phyloP scores from a whole-genome alignment of 2,888 invertebrate genomes.

The Aphelenchoides bicaudatus region DNA sequence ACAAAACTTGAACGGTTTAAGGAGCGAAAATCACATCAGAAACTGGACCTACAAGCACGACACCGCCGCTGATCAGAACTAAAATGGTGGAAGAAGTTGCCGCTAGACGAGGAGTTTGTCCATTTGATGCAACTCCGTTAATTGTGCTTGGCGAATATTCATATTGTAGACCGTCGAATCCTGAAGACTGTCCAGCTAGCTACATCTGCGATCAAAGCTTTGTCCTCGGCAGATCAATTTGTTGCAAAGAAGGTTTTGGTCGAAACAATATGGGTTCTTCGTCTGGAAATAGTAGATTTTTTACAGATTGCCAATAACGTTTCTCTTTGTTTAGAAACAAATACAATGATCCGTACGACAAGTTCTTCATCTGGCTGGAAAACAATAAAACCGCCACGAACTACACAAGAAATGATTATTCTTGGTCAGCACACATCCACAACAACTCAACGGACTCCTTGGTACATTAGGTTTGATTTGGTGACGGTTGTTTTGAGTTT shows the following conservation, averaged over 20 bases:
- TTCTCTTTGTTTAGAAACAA: not conserved
- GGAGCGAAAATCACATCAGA: too few relatives aligned
- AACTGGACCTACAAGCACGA: too few relatives aligned
- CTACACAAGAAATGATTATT: constrained; percentile 26
- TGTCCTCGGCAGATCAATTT: constrained; percentile 52
- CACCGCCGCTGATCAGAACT: too few relatives aligned
- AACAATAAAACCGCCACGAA: constrained; percentile 47
- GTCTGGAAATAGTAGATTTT: not conserved
- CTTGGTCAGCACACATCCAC: constrained; percentile 20
- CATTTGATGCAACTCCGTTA: constrained; percentile 53
- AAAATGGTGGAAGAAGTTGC: too few relatives aligned
- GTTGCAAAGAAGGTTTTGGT: constrained; percentile 42
- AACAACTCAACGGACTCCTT: constrained; percentile 46
- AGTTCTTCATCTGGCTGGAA: constrained; percentile 43
- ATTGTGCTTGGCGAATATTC: constrained; percentile 48
- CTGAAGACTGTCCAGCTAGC: constrained; percentile 53
- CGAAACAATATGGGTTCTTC: too few relatives aligned
- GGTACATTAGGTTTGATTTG: constrained; percentile 42
- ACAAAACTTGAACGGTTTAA: too few relatives aligned
- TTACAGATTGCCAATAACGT: not conserved
- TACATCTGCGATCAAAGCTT: constrained; percentile 55
- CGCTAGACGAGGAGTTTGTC: constrained; percentile 48
- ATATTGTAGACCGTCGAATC: constrained; percentile 51
- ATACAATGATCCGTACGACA: not conserved
- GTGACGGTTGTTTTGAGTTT: not conserved